Base-by-base conservation (phyloP, 2,797 vertebrate species). In the Coilia nasus region DNA sequence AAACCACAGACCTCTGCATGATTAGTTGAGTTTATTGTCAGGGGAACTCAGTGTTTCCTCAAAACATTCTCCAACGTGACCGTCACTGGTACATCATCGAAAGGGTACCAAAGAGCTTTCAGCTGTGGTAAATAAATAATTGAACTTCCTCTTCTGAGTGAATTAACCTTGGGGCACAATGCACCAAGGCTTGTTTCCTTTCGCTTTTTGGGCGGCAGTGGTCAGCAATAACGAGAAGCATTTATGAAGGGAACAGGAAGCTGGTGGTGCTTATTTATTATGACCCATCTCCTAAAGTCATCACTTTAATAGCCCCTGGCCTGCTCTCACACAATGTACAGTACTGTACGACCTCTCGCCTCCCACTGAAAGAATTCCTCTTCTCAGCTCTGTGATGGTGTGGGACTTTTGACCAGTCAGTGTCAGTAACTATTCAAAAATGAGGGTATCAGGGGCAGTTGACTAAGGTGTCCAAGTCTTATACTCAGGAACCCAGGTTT, bases 131-230 rank as follows among this genome's bases (percentile, higher is more conserved):
- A 57, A 88, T 93, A 88, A 93, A 93, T 92, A 88, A 92, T 92
- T 83, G 81, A 93, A 88, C 87, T 93, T 93, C 92, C 89, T 90
- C 88, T 75, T 91, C 85, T 83, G 88, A 91, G 91, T 86, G 78
- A 88, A 87, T 21, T 89, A 85, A 85, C 84, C 64, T 75, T 57
- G 41, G 12, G 3, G 88, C 82, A 92, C 81, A 85, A 90, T 87
- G 41, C 57, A 47, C 71, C 81, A 35, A 0, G 17, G 28, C 14
- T 21, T 56, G 83, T 46, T 88, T 84, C 67, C 28, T 6, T 41
- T 75, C 0, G 67, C 28, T 75, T 28, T 75, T 6, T 35, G 85
- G 85, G 83, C 56, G 59, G 83, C 89, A 87, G 88, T 87, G 90
- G 84, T 83, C 60, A 25, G 19, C 47, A 54, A 81, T n/a, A 85